Evolutionary conservation across 1,140 invertebrate species (phyloP), one percentile per base, ranked within the genome.

Genomic region (Pectinophora gossypiella): DNA sequence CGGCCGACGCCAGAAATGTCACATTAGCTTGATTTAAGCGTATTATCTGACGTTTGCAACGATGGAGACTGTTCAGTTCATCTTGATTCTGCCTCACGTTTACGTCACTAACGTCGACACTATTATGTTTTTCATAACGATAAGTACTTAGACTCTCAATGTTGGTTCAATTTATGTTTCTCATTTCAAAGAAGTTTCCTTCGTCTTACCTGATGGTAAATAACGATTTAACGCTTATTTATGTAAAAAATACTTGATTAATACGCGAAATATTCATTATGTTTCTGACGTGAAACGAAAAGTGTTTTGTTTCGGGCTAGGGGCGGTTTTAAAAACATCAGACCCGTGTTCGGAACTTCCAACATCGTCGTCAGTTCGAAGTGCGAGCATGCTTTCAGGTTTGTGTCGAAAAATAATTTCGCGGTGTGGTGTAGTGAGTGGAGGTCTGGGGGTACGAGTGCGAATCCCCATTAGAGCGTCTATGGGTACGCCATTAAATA

Each of bases 401-500:
- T n/a, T n/a, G n/a, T n/a, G n/a, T n/a, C 49, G 54, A 68, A 71
- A 66, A 73, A 72, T 79, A 69, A 75, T 69, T 79, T 76, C 45
- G 57, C 48, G n/a, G n/a, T n/a, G n/a, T 32, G 62, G 59, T 58
- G 62, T 65, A 44, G 55, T 55, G 59, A 61, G 58, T 42, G 57
- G 50, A 73, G 67, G 69, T 69, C 67, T 48, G 62, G 54, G 58
- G 54, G 51, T 40, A 15, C 44, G 62, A 70, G 73, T 71, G 68
- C 61, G 72, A 68, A 74, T 70, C 75, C 72, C 79, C 70, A 79
- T 85, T 84, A 85, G 70, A 76, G 65, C 64, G 70, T 79, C 78
- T 83, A 78, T 78, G 69, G 72, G 79, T 72, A 64, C 71, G 71
- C 76, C 80, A 86, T 86, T 85, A 86, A 86, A 83, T 85, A 86